Evolutionary conservation across 2,888 invertebrate genomes (phyloP), one percentile per base, ranked within the genome.

Genomic region (Leptothorax acervorum): DNA sequence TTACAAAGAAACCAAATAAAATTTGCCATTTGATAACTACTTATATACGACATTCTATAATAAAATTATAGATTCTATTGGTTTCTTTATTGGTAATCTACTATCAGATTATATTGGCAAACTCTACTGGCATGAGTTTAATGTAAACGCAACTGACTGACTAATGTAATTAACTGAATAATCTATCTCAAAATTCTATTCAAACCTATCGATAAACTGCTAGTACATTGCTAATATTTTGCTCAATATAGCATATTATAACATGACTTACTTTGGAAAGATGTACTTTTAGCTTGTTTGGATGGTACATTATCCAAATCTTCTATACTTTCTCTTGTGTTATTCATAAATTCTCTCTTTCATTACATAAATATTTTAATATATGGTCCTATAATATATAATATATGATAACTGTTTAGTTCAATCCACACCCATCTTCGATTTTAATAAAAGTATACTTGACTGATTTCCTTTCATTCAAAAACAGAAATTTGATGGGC

Each of bases 211-310:
- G 11, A n/a, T 2, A 23, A 39, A 63, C 4, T 39, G n/a, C 5
- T 5, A 63, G 0, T 23, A 23, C 23, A 23, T 23, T 23, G 23
- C 23, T 23, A 23, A 23, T 1, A 39, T 2, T 45, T 55, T 55
- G 12, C 15, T 35, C n/a, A 73, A 73, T 57, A 57, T 35, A 3
- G 2, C 5, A 15, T 5, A 6, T 66, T 66, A 62, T 31, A 23
- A 35, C 23, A 63, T 18, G 66, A 89, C 83, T 84, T 35, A 90
- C 90, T 65, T 42, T 81, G 78, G 8, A 84, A 85, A n/a, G 76
- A 55, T 12, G 62, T 65, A 31, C 89, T 89, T 88, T 90, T 93
- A 12, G 86, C 8, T 76, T 89, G 89, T 88, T 93, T 93, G 9
- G 91, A 83, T 18, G 88, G 85, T 28, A 82, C 85, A 39, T 86